A percentile compares a stretch with the other conserved stretches of the same genome.
phyloP scores from a whole-genome alignment of 2,797 vertebrate genomes.

The Iguana delicatissima region DNA sequence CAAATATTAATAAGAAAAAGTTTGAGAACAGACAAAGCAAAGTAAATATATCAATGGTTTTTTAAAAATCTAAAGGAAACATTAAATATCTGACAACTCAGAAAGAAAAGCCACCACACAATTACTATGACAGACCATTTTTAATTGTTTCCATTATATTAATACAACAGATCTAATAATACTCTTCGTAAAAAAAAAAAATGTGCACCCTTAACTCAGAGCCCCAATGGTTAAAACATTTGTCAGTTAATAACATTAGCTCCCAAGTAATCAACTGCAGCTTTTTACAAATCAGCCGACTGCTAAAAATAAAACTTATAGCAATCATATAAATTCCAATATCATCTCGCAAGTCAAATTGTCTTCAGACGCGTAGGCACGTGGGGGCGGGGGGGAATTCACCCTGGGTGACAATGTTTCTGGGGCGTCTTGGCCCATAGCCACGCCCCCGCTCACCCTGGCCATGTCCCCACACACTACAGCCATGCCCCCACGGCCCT shows the following conservation, averaged over 20 bases:
- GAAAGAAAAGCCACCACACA: neutral
- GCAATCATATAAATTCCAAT: neutral
- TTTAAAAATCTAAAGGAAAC: neutral
- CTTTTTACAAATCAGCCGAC: neutral
- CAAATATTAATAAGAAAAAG: neutral
- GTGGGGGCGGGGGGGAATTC: too few species aligned
- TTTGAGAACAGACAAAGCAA: neutral
- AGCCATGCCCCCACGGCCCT: too few species aligned
- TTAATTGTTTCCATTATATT: neutral
- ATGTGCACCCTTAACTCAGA: neutral
- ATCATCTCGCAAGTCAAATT: neutral
- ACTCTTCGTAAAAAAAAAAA: neutral
- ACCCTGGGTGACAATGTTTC: too few species aligned
- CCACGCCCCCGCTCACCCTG: too few species aligned
- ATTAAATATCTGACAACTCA: neutral
- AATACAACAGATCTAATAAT: neutral
- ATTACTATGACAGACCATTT: neutral
- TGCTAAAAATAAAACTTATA: neutral
- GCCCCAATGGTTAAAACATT: neutral
- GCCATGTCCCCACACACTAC: too few species aligned
- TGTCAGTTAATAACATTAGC: neutral
- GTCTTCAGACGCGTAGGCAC: too few species aligned
- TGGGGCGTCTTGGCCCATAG: too few species aligned
- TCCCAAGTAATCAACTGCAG: neutral
- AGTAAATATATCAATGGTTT: neutral